phyloP scores from a whole-genome alignment of 2,797 vertebrate genomes.

The Centropyge bicolor region DNA sequence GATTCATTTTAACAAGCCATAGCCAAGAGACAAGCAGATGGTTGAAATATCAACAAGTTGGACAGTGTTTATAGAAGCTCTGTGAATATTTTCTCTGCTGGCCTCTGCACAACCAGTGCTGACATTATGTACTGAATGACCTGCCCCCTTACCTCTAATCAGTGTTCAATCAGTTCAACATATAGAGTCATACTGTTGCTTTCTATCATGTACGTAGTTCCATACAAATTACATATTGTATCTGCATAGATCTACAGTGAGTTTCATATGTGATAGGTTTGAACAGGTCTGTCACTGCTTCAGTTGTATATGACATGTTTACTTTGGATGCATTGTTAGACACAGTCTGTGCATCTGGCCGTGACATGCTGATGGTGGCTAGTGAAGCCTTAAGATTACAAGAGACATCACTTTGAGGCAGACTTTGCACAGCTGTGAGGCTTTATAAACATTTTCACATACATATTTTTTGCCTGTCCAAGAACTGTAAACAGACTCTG shows the following conservation, averaged over 20 bases:
- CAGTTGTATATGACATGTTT: background rate
- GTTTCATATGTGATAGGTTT: background rate
- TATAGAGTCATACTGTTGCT: background rate
- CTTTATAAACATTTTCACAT: too few relatives aligned
- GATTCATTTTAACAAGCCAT: background rate
- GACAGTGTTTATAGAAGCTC: background rate
- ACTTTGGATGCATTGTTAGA: background rate
- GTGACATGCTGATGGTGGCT: too few relatives aligned
- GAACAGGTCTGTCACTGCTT: background rate
- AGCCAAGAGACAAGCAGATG: slow-evolving; percentile 18
- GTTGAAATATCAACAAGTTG: slow-evolving; percentile 11
- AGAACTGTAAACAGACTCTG: too few relatives aligned
- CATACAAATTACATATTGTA: background rate
- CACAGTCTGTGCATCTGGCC: background rate
- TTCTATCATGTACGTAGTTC: background rate
- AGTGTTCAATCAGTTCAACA: background rate
- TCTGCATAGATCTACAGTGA: background rate
- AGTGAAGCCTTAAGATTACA: too few relatives aligned
- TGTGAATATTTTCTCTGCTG: background rate
- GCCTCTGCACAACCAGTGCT: background rate
- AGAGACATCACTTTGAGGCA: too few relatives aligned
- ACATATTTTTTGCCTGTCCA: too few relatives aligned
- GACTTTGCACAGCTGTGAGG: too few relatives aligned
- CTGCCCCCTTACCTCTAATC: background rate
- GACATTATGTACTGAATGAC: background rate